These are phyloP conservation scores for Erythrolamprus reginae DNA, from an alignment of 2,113 vertebrate species.

Conservation along the genomic window DNA sequence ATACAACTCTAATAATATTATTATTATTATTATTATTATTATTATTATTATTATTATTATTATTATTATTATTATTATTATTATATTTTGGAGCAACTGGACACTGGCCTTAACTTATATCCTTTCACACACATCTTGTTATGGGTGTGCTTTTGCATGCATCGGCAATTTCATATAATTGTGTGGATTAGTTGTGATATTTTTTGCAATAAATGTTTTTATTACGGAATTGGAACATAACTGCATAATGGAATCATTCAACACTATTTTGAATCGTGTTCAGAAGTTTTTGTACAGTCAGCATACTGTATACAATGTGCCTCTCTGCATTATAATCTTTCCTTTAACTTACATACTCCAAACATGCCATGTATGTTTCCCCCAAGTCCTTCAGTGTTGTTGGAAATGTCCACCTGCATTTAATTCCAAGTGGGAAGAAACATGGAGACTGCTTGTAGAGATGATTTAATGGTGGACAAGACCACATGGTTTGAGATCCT, in stretches of 20 bases:
- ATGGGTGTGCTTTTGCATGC: not conserved
- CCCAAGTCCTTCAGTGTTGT: no score
- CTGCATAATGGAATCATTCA: not conserved
- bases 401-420: no score
- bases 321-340: not conserved
- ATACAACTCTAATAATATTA: no score
- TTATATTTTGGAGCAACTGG: not conserved
- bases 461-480: no score
- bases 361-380: not conserved
- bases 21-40: no score
- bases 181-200: not conserved
- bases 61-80: no score
- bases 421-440: no score
- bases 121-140: not conserved
- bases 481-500: no score
- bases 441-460: no score
- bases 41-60: no score
- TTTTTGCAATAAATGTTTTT: not conserved
- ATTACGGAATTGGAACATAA: not conserved
- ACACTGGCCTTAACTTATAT: not conserved
- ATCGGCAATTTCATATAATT: not conserved
- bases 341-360: not conserved
- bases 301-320: not conserved
- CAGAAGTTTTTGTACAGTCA: not conserved
- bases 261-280: not conserved